These are phyloP conservation scores for Mustela nigripes DNA, from an alignment of 2,113 vertebrate species.

Conservation along the genomic window DNA sequence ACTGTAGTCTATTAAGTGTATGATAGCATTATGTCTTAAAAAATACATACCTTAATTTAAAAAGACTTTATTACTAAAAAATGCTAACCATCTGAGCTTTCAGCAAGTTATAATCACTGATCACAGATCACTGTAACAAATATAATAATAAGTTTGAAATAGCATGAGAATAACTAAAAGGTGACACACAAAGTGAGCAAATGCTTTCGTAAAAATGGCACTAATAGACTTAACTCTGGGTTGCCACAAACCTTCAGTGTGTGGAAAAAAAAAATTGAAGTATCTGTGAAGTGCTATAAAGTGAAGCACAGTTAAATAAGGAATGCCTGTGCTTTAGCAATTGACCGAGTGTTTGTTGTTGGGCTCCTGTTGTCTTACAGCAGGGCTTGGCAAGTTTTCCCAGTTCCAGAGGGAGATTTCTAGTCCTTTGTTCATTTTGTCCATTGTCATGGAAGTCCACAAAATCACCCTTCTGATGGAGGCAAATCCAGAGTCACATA, in stretches of 20 bases:
- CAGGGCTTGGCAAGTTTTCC: not conserved
- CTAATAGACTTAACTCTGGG: not conserved
- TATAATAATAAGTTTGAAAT: not conserved
- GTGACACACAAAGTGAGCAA: not conserved
- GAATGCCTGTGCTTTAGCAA: not conserved
- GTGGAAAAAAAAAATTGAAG: not conserved
- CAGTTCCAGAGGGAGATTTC: not conserved
- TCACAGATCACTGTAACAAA: not conserved
- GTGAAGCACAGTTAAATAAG: not conserved
- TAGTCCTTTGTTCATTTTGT: not conserved
- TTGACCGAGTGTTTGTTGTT: not conserved
- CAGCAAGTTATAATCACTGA: not conserved
- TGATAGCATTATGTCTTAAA: not conserved
- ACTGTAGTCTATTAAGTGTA: not conserved
- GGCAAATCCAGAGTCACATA: not conserved
- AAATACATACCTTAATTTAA: not conserved
- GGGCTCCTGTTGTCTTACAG: not conserved
- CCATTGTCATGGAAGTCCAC: not conserved
- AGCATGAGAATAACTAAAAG: not conserved
- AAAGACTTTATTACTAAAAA: not conserved
- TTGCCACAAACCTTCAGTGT: not conserved
- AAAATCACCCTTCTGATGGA: not conserved
- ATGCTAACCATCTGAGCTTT: not conserved
- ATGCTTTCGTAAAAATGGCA: not conserved
- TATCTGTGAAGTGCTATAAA: not conserved